Evolutionary conservation across 2,888 invertebrate species (phyloP), one percentile per base, ranked within the genome.

Genomic region (Aphidius colemani): DNA sequence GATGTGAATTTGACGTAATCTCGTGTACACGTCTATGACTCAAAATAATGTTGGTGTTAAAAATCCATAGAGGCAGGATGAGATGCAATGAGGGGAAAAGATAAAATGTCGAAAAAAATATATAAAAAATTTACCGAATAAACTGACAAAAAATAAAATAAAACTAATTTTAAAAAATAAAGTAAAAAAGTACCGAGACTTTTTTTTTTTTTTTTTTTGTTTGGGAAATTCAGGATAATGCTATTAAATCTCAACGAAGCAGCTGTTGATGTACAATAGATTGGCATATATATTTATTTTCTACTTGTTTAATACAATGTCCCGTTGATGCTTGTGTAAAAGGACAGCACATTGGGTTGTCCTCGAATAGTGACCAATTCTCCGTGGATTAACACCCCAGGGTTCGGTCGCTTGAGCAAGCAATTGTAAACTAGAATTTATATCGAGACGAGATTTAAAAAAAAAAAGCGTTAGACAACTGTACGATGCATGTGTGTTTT

Each of bases 381-480:
- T 43, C 55, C 41, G 46, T 57, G 60, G 61, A 64, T 61, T 64
- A 64, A 61, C 55, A 57, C 64, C 60, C 61, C 41, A 39, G 46
- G 51, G 30, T 30, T 30, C 5, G 61, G 57, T 51, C 57, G 53
- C 11, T n/a, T 13, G n/a, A 30, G 9, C 44, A 18, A 44, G 39
- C 8, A 56, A 45, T 56, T 44, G 56, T 45, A 66, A 46, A 60
- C 58, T 59, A 56, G 58, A 67, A 70, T 70, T 67, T 68, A 68
- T 67, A 66, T 67, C 66, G 59, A 44, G 43, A 48, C 60, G 67
- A 66, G 65, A 68, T 68, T 67, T 68, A 63, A 49, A 53, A 61
- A 56, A 57, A 51, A 18, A 7, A 30, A 56, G 41, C n/a, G 51
- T 13, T 44, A 18, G 53, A 44, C 11, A 44, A 44, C 41, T 39